phyloP scores from a whole-genome alignment of 2,113 vertebrate species.

The Gambusia affinis region DNA sequence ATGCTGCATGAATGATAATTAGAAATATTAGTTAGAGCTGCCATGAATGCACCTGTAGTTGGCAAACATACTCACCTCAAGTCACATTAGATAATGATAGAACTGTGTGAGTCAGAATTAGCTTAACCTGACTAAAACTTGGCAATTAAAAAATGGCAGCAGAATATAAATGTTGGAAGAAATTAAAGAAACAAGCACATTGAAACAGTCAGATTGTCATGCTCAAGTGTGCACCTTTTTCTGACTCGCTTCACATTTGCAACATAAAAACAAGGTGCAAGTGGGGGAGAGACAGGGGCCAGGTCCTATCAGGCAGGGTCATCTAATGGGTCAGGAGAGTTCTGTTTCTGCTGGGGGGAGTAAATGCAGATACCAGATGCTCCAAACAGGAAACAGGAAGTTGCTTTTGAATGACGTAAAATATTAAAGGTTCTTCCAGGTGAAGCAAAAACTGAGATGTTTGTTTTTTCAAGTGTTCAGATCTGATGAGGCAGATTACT shows the following conservation, averaged over 20 bases:
- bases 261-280: conserved; percentile 55
- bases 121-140: neutral
- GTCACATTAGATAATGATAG: neutral
- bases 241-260: conserved; percentile 45
- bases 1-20: no score
- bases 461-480: conserved; percentile 49
- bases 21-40: no score
- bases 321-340: conserved; percentile 68
- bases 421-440: conserved; percentile 66
- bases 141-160: neutral
- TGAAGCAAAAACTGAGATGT: conserved; percentile 66
- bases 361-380: conserved; percentile 76
- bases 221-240: conserved; percentile 33
- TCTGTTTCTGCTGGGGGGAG: conserved; percentile 61
- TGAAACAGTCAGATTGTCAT: neutral
- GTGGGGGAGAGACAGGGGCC: conserved; percentile 27
- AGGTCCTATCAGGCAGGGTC: conserved; percentile 62
- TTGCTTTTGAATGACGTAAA: conserved; percentile 71
- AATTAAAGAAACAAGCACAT: neutral
- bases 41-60: neutral
- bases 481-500: conserved; percentile 13
- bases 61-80: neutral
- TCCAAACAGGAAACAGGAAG: conserved; percentile 82
- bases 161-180: neutral
- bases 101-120: neutral